Evolutionary conservation across 2,888 invertebrate genomes (phyloP).

Genomic region (Myopa tessellatipennis): DNA sequence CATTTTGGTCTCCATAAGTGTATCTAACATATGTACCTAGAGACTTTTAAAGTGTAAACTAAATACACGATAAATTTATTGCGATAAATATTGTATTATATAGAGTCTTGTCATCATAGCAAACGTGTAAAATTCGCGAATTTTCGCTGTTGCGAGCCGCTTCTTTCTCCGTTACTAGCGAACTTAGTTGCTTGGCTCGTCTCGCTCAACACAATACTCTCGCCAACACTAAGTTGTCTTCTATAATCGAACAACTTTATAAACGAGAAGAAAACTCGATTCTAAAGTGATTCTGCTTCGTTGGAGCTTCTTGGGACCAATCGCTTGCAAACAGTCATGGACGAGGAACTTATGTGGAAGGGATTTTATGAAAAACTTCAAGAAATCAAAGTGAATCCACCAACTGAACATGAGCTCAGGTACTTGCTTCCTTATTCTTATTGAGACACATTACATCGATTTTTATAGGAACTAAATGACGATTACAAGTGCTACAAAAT

Average conservation of each 20-base stretch:
- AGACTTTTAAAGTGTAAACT: background rate
- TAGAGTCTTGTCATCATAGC: background rate
- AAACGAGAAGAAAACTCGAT: background rate
- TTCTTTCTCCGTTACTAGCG: background rate
- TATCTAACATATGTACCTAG: background rate
- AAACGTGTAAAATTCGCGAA: slow-evolving; percentile 13
- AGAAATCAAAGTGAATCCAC: slow-evolving; percentile 73
- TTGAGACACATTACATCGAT: background rate
- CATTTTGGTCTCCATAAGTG: background rate
- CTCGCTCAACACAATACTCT: background rate
- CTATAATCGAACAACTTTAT: background rate
- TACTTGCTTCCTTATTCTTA: slow-evolving; percentile 59
- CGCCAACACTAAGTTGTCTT: background rate
- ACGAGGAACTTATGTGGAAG: slow-evolving; percentile 85
- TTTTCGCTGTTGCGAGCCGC: background rate
- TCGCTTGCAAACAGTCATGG: slow-evolving; percentile 51
- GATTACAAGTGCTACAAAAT: too few species aligned
- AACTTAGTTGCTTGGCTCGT: background rate
- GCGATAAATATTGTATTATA: background rate
- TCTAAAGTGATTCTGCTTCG: background rate
- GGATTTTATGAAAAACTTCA: slow-evolving; percentile 78
- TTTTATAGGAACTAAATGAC: background rate
- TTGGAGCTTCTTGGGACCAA: background rate
- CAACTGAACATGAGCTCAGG: slow-evolving; percentile 77
- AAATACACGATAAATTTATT: background rate